phyloP scores from a whole-genome alignment of 64 coral and sea anemone species.

The Montipora capricornis region DNA sequence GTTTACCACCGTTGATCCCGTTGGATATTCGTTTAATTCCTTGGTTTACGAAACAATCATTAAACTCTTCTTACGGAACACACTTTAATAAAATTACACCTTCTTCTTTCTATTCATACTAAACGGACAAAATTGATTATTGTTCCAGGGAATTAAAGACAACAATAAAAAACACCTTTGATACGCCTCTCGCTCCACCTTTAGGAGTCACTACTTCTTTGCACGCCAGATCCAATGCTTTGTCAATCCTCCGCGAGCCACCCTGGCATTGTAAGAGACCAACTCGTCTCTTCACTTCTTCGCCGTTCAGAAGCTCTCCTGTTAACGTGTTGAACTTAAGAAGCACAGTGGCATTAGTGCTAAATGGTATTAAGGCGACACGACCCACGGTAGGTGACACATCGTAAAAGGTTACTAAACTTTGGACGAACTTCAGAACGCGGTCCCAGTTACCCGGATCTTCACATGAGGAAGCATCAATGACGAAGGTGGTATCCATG shows the following conservation, averaged over 20 bases:
- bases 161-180: constrained; percentile 23
- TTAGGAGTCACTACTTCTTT: constrained; percentile 40
- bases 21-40: too few species aligned
- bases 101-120: too few species aligned
- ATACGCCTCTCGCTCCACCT: constrained; percentile 45
- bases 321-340: constrained; percentile 61
- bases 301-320: constrained; percentile 24
- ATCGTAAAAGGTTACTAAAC: background rate
- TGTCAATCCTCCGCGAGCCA: constrained; percentile 69
- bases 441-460: background rate
- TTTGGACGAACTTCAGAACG: background rate
- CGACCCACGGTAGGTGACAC: constrained; percentile 22
- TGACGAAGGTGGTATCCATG: constrained; percentile 11
- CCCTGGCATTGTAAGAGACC: constrained; percentile 33
- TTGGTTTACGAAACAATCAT: too few species aligned
- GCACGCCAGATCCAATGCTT: constrained; percentile 53
- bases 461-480: background rate
- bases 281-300: constrained; percentile 22
- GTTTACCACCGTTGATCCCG: too few species aligned
- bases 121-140: too few species aligned
- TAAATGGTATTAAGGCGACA: constrained; percentile 36
- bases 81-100: too few species aligned
- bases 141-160: background rate
- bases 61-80: too few species aligned
- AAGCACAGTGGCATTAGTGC: constrained; percentile 19